phyloP scores from a whole-genome alignment of 2,797 vertebrate species.

The Dallia pectoralis region DNA sequence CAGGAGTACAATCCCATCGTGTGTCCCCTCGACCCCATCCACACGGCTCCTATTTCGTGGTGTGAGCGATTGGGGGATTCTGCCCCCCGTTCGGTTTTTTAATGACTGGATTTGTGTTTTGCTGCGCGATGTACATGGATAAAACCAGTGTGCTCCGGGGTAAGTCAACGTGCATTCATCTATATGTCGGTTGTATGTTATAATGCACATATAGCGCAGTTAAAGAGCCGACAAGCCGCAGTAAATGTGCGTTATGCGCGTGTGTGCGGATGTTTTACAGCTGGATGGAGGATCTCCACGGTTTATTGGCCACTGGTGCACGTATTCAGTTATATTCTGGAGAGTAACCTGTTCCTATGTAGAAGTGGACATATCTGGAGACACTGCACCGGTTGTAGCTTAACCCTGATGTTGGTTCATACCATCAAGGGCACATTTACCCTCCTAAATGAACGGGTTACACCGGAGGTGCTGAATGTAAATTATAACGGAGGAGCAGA shows the following conservation, averaged over 20 bases:
- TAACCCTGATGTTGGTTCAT: not conserved
- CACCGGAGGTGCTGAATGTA: not conserved
- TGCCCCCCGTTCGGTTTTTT: conserved; percentile 71
- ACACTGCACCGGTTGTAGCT: not conserved
- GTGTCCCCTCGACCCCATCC: conserved; percentile 28
- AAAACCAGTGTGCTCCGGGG: conserved; percentile 78
- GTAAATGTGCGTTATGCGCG: not conserved
- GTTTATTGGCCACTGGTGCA: not conserved
- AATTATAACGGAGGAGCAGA: too few relatives aligned
- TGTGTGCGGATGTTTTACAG: too few relatives aligned
- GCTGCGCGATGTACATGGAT: conserved; percentile 84
- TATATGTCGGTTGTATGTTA: not conserved
- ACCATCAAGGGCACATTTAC: not conserved
- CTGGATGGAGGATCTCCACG: not conserved
- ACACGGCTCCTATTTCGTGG: conserved; percentile 51
- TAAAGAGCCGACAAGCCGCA: not conserved
- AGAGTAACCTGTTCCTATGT: not conserved
- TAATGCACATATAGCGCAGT: not conserved
- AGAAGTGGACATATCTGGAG: not conserved
- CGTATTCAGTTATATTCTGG: not conserved
- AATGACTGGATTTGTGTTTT: conserved; percentile 82
- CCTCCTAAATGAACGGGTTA: not conserved
- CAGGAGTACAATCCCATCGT: conserved; percentile 12
- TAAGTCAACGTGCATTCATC: conserved; percentile 54
- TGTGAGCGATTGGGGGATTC: conserved; percentile 68